phyloP scores from a whole-genome alignment of 2,113 vertebrate genomes.

The Puma concolor region DNA sequence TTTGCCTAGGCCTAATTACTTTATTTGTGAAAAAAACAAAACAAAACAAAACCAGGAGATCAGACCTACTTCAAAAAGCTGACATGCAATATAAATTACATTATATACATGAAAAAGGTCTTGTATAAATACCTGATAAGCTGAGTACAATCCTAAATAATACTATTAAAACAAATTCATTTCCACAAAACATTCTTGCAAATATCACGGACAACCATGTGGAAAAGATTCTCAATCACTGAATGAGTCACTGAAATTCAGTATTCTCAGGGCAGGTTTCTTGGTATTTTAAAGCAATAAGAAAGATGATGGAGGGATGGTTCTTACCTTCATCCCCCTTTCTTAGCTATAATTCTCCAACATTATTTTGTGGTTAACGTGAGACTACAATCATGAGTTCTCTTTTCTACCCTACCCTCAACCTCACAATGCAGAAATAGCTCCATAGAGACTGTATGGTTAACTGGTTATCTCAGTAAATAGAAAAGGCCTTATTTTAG shows the following conservation, averaged over 20 bases:
- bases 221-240: not conserved
- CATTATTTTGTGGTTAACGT: not conserved
- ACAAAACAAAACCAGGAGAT: not conserved
- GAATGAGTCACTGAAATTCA: not conserved
- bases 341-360: conserved; percentile 11
- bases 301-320: not conserved
- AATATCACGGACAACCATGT: not conserved
- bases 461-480: conserved; percentile 26
- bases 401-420: not conserved
- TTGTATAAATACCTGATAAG: not conserved
- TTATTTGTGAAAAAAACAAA: not conserved
- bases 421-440: not conserved
- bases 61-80: not conserved
- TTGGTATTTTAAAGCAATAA: not conserved
- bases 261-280: not conserved
- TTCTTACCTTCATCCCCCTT: not conserved
- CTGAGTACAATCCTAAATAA: not conserved
- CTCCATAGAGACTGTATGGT: not conserved
- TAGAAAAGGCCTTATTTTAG: not conserved
- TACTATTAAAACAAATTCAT: not conserved
- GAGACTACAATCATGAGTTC: not conserved
- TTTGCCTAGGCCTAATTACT: not conserved
- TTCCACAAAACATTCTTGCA: not conserved
- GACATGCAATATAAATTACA: conserved; percentile 1
- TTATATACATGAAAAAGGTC: not conserved